phyloP scores from a whole-genome alignment of 2,797 vertebrate species.

The Cuculus canorus region DNA sequence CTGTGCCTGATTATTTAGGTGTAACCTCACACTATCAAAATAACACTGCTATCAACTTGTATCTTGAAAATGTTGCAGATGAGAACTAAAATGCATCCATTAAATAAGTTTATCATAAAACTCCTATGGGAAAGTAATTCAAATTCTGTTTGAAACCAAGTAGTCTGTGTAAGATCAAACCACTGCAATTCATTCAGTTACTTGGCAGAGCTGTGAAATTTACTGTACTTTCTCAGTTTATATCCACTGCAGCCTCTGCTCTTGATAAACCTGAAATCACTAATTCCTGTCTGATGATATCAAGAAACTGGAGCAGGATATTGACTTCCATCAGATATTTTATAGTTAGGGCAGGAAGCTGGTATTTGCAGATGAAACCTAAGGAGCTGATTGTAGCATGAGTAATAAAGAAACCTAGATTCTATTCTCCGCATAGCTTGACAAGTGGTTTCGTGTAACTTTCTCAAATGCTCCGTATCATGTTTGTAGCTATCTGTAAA shows the following conservation, averaged over 20 bases:
- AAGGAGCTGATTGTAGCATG: neutral
- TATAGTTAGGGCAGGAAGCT: neutral
- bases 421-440: neutral
- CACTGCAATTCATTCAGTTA: neutral
- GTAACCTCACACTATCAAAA: neutral
- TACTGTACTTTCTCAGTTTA: neutral
- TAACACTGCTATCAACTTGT: neutral
- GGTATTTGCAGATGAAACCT: neutral
- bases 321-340: neutral
- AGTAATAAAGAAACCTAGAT: neutral
- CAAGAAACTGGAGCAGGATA: neutral
- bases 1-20: neutral
- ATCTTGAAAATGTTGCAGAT: neutral
- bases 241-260: neutral
- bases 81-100: neutral
- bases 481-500: neutral
- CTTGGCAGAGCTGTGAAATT: slow-evolving; percentile 2
- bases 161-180: neutral
- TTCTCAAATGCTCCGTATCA: neutral
- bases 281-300: neutral
- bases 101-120: neutral
- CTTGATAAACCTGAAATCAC: neutral
- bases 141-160: neutral
- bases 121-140: neutral
- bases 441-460: neutral